Evolutionary conservation across 1,140 invertebrate species (phyloP).

Genomic region (Chionoecetes opilio): DNA sequence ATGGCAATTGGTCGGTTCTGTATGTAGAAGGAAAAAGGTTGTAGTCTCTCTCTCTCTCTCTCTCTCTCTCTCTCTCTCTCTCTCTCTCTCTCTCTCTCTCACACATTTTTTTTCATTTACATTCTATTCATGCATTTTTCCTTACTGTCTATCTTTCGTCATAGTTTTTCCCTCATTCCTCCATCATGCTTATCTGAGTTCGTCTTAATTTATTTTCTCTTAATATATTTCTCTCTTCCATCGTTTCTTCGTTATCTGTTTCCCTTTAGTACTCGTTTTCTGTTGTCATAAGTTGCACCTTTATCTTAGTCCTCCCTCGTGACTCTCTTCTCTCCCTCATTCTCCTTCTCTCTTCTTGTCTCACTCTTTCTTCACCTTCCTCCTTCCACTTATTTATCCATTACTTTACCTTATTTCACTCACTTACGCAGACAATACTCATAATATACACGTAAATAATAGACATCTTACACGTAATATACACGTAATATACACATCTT

Average conservation of each 20-base stretch:
- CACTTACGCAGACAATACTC: too few relatives aligned
- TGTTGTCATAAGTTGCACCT: too few relatives aligned
- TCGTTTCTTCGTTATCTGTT: not conserved
- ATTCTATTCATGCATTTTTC: too few relatives aligned
- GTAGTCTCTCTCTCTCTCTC: conserved; percentile 51
- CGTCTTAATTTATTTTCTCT: not conserved
- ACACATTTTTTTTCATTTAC: conserved; percentile 1
- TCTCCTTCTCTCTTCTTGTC: not conserved
- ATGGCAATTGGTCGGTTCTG: not conserved
- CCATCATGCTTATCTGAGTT: not conserved
- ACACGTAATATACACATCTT: too few relatives aligned
- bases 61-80: conserved; percentile 13
- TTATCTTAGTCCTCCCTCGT: too few relatives aligned
- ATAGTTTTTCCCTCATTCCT: not conserved
- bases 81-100: not conserved
- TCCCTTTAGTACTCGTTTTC: too few relatives aligned
- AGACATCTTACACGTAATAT: too few relatives aligned
- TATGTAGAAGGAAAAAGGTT: too few relatives aligned
- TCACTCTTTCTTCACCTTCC: not conserved
- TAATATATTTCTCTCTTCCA: not conserved
- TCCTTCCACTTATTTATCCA: too few relatives aligned
- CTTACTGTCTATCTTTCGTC: too few relatives aligned
- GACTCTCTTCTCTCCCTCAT: not conserved
- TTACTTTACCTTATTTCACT: too few relatives aligned
- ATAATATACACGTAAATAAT: too few relatives aligned